phyloP scores from a whole-genome alignment of 2,113 vertebrate species.

The Gymnorhina tibicen region DNA sequence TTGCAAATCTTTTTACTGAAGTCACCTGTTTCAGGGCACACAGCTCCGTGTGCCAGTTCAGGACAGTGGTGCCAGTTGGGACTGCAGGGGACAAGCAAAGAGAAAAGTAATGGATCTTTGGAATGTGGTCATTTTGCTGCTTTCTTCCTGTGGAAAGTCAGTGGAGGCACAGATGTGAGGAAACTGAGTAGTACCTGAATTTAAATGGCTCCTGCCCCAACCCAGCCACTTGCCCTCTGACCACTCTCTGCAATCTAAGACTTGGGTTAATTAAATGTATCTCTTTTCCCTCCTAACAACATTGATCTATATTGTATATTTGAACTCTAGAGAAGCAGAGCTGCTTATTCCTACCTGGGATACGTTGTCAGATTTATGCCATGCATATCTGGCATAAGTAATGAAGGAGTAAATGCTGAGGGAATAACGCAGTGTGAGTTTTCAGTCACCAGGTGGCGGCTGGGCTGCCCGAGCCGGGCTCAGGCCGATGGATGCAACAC shows the following conservation, averaged over 20 bases:
- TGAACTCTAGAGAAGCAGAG: conserved; percentile 48
- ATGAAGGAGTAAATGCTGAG: not conserved
- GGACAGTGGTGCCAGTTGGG: not conserved
- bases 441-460: conserved; percentile 57
- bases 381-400: not conserved
- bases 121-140: not conserved
- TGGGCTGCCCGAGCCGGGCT: conserved; percentile 28
- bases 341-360: conserved; percentile 54
- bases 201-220: not conserved
- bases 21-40: not conserved
- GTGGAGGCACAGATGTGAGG: not conserved
- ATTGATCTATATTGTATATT: conserved; percentile 50
- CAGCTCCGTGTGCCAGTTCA: not conserved
- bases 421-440: not conserved
- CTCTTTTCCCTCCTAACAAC: conserved; percentile 11
- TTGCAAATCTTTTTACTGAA: not conserved
- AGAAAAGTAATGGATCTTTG: not conserved
- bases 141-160: not conserved
- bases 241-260: not conserved
- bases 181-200: not conserved
- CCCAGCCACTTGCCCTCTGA: not conserved
- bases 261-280: conserved; percentile 63
- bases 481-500: not conserved
- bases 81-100: not conserved
- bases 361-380: conserved; percentile 26